phyloP scores from a whole-genome alignment of 2,113 vertebrate species.

The Anolis sagrei region DNA sequence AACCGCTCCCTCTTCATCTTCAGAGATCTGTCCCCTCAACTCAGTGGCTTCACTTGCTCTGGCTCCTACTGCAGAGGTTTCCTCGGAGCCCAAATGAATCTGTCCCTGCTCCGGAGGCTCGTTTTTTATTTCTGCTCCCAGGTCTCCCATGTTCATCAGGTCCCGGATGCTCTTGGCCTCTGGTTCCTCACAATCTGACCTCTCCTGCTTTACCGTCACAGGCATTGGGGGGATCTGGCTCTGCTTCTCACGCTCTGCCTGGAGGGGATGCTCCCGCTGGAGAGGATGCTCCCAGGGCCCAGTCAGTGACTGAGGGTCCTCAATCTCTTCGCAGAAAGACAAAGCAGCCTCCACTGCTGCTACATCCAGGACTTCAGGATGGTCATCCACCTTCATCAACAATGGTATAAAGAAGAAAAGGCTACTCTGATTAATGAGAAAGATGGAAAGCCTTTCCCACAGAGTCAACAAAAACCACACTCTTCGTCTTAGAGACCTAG shows the following conservation, averaged over 20 bases:
- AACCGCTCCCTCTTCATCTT: conserved; percentile 70
- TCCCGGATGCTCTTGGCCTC: conserved; percentile 78
- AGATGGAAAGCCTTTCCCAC: neutral
- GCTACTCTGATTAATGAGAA: neutral
- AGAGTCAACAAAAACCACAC: too few relatives aligned
- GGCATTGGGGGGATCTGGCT: conserved; percentile 72
- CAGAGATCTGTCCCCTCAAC: conserved; percentile 73
- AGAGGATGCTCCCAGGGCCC: conserved; percentile 90
- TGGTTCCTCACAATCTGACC: conserved; percentile 77
- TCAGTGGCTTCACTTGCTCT: conserved; percentile 74
- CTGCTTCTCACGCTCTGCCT: conserved; percentile 77
- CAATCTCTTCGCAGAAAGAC: conserved; percentile 93
- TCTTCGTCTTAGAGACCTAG: neutral
- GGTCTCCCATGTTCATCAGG: conserved; percentile 75
- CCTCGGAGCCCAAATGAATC: conserved; percentile 69
- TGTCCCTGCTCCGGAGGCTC: conserved; percentile 77
- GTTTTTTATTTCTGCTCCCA: conserved; percentile 78
- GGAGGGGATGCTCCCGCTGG: conserved; percentile 85
- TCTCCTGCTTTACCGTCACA: conserved; percentile 83
- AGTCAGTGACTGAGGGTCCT: conserved; percentile 89
- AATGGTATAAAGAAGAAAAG: conserved; percentile 54
- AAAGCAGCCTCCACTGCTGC: conserved; percentile 96
- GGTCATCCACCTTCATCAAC: conserved; percentile 88
- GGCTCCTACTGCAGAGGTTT: conserved; percentile 57
- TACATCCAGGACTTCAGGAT: conserved; percentile 93